Base-by-base conservation (phyloP, 1,140 invertebrate species). In the Trichonephila clavata region DNA sequence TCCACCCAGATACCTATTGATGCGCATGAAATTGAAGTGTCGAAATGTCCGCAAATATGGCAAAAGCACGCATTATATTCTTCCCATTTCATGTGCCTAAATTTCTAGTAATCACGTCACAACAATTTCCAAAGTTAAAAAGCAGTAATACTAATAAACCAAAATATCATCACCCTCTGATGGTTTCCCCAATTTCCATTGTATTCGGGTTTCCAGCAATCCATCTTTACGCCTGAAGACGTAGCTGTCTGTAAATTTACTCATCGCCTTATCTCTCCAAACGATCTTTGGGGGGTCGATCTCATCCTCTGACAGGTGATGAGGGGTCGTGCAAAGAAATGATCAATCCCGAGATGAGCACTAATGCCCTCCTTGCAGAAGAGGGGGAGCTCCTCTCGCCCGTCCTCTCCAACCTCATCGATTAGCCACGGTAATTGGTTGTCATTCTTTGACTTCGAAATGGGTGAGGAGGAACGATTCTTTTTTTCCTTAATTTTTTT, bases 281-380 rank as follows among this genome's bases (percentile, higher is more conserved):
- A n/a, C 21, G 63, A 65, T 65, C 63, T 65, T n/a, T 24, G 21
- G n/a, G 50, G 63, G 63, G 63, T 65, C 63, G 21, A n/a, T n/a
- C 63, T 65, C 63, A 65, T 65, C 63, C n/a, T n/a, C 63, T 65
- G 63, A 65, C 63, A 65, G 63, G 63, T 65, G 63, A 65, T 65
- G 63, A 65, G 63, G 63, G 63, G 63, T 65, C 63, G 63, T 65
- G 63, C 63, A n/a, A 65, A 65, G 63, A 65, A 65, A 65, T 65
- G 63, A 65, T 65, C 63, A 65, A 65, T 65, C 63, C 63, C 7
- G 63, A 24, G 63, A n/a, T 65, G 63, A 65, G n/a, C 21, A 21
- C 50, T 50, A 50, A 50, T 50, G 50, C 63, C 20, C 63, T n/a
- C 61, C n/a, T 65, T 65, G n/a, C 24, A 65, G n/a, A 65, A n/a